phyloP scores from a whole-genome alignment of 2,113 vertebrate species.

The Anguilla japonica region DNA sequence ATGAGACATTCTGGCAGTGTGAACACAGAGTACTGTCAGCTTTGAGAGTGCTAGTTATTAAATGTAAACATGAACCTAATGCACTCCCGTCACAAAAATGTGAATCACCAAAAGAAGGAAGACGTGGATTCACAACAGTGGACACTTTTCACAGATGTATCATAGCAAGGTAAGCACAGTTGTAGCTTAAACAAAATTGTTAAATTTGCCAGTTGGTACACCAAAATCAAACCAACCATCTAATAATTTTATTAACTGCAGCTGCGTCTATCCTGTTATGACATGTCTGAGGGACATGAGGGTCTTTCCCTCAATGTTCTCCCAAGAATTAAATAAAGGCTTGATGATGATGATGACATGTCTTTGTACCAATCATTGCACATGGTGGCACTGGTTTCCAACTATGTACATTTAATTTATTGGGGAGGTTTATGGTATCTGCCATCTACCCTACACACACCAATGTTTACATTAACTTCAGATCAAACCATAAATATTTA shows the following conservation, averaged over 20 bases:
- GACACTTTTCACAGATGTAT: slow-evolving; percentile 23
- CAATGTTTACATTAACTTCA: no score
- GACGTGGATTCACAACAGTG: slow-evolving; percentile 23
- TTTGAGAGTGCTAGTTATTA: slow-evolving; percentile 13
- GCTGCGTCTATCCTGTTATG: slow-evolving; percentile 16
- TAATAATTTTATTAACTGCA: slow-evolving; percentile 10
- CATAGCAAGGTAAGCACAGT: slow-evolving; percentile 16
- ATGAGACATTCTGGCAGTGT: slow-evolving; percentile 23
- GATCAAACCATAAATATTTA: no score
- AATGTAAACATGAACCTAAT: background rate
- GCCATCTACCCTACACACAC: no score
- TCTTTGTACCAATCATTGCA: background rate
- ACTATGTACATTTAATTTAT: background rate
- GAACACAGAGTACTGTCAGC: slow-evolving; percentile 26
- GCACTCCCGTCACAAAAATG: slow-evolving; percentile 13
- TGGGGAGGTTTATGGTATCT: no score
- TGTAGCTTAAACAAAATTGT: background rate
- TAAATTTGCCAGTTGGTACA: background rate
- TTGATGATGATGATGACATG: slow-evolving; percentile 18
- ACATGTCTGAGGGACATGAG: slow-evolving; percentile 13
- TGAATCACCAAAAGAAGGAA: slow-evolving; percentile 19
- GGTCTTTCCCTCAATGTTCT: background rate
- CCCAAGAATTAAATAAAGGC: slow-evolving; percentile 12
- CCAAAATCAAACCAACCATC: slow-evolving; percentile 16
- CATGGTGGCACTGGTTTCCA: no score